These are phyloP conservation scores for Neodon shergylaensis DNA, from an alignment of 2,113 vertebrate species.

Conservation along the genomic window DNA sequence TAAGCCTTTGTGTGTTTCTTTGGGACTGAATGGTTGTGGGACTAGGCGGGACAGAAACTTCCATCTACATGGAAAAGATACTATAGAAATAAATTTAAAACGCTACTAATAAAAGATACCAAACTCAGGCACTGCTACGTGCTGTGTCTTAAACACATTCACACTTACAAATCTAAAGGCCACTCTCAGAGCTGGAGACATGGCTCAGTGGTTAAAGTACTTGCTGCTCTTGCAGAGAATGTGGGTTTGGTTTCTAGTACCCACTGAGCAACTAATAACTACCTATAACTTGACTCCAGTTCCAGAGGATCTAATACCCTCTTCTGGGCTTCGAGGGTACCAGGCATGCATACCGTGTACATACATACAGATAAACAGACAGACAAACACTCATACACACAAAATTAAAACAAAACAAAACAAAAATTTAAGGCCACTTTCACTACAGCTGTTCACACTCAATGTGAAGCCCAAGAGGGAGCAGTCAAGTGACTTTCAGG, in stretches of 20 bases:
- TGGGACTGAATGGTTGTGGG: too few relatives aligned
- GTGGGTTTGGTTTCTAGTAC: background rate
- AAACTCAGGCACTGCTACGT: background rate
- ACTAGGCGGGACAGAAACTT: too few relatives aligned
- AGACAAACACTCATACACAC: background rate
- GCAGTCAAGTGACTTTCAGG: background rate
- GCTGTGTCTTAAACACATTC: background rate
- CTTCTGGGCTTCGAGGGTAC: background rate
- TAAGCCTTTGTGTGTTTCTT: too few relatives aligned
- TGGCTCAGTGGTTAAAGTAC: background rate
- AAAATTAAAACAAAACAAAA: background rate
- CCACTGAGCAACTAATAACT: background rate
- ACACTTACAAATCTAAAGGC: background rate
- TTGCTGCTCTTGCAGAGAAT: background rate
- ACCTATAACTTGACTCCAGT: background rate
- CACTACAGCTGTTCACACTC: background rate
- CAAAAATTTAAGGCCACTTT: background rate
- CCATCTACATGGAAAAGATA: background rate
- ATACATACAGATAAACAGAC: background rate
- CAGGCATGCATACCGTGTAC: background rate
- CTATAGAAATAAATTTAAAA: background rate
- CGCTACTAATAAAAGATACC: background rate
- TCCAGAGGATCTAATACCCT: background rate
- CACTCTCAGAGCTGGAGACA: background rate
- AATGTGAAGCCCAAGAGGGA: accelerated